phyloP scores from a whole-genome alignment of 2,888 invertebrate genomes.

The Alsophila aescularia region DNA sequence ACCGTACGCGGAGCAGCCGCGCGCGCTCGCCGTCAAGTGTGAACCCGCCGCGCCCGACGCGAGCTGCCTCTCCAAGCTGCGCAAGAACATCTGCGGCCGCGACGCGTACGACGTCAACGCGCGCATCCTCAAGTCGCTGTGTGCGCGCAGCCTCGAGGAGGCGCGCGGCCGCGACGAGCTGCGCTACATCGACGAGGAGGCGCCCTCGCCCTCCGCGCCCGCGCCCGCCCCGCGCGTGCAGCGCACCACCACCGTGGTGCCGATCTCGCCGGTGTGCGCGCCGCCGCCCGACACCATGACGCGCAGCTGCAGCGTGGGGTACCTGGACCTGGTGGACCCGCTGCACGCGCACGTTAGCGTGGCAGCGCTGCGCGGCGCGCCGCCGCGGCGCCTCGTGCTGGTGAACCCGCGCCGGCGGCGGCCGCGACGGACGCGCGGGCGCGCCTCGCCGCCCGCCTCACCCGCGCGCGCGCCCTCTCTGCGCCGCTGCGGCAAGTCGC shows the following conservation, averaged over 20 bases:
- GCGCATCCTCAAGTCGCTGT: constrained; percentile 73
- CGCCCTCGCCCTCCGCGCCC: constrained; percentile 25
- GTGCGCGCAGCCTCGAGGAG: constrained; percentile 72
- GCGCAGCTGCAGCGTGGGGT: constrained; percentile 94
- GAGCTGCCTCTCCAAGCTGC: constrained; percentile 73
- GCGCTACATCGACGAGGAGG: constrained; percentile 89
- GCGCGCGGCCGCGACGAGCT: constrained; percentile 84
- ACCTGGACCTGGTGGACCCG: constrained; percentile 92
- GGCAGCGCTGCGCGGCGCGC: constrained; percentile 88
- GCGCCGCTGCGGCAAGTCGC: constrained; percentile 90
- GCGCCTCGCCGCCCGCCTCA: constrained; percentile 53
- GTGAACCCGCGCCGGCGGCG: constrained; percentile 85
- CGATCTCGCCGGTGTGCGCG: constrained; percentile 86
- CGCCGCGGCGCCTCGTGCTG: constrained; percentile 90
- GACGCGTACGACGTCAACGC: constrained; percentile 75
- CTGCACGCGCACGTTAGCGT: constrained; percentile 90
- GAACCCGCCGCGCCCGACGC: constrained; percentile 55
- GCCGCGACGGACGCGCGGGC: constrained; percentile 57
- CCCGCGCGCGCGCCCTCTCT: constrained; percentile 80
- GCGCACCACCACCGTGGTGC: constrained; percentile 86
- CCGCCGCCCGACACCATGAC: constrained; percentile 87
- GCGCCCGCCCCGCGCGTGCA: constrained; percentile 50
- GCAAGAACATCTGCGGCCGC: constrained; percentile 77
- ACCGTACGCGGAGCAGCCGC: constrained; percentile 54
- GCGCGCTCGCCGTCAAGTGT: constrained; percentile 8